Evolutionary conservation across 2,113 vertebrate genomes (phyloP), one percentile per base, ranked within the genome.

Genomic region (Rhabdornis inornatus): DNA sequence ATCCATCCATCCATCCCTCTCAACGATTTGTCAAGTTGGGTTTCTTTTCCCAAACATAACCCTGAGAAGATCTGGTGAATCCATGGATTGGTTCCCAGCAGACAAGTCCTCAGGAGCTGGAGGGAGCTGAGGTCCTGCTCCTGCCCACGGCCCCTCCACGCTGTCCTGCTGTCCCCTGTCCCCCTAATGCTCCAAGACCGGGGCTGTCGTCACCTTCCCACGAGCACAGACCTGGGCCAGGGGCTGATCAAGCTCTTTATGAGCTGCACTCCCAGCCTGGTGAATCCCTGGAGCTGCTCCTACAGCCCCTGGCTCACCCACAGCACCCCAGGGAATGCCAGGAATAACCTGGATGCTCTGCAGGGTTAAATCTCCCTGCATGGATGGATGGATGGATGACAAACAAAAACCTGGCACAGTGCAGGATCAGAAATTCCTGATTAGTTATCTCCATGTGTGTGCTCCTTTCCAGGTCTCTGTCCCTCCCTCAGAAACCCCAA

Each of bases 111-210:
- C 2, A 17, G 49, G 24, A 35, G 61, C 55, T 49, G 50, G 8
- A 57, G 42, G 49, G 61, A 65, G 6, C 72, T 8, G 13, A 35
- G 53, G 22, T 15, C 8, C 55, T 37, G 23, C 28, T n/a, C 5
- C 2, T 28, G n/a, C 35, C 9, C 44, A 13, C 0, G 6, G 30
- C 35, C 56, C 61, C 44, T 72, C 59, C 60, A 13, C 0, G 0
- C 14, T 56, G 31, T 70, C 60, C 71, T 68, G 55, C 42, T 44
- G 35, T 55, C 37, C 65, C 49, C 39, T 35, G 49, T 45, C 14
- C 35, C 71, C 24, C 35, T 10, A 8, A 18, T 4, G 20, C 47
- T 22, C 39, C 52, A 18, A 5, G 17, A 7, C 52, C 16, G 28
- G 2, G 25, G 63, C 52, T 57, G 47, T 2, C 59, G 64, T 28